These are phyloP conservation scores for Nibea albiflora DNA, from an alignment of 2,113 vertebrate genomes.

Conservation along the genomic window DNA sequence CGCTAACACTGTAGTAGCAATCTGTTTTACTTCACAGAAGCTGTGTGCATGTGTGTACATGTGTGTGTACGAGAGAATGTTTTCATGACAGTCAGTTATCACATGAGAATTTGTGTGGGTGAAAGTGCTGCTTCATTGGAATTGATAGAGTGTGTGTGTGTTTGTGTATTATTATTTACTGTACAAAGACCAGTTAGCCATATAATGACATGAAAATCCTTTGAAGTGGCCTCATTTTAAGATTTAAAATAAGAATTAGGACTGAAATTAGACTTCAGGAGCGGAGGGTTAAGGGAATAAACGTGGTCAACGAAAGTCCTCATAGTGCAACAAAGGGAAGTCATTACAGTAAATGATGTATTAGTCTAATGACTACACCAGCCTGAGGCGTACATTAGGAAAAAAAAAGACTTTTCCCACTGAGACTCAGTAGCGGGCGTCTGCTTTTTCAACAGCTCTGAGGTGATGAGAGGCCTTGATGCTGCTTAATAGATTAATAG, in stretches of 20 bases:
- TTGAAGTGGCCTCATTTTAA: neutral
- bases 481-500: slow-evolving; percentile 61
- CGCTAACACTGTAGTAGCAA: slow-evolving; percentile 29
- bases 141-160: neutral
- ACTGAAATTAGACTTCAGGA: neutral
- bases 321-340: slow-evolving; percentile 24
- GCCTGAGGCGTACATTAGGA: slow-evolving; percentile 4
- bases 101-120: neutral
- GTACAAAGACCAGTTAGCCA: neutral
- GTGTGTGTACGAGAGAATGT: neutral
- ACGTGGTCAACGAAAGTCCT: slow-evolving; percentile 25
- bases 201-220: neutral
- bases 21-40: slow-evolving; percentile 39
- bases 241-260: neutral
- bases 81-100: slow-evolving; percentile 16
- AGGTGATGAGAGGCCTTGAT: slow-evolving; percentile 48
- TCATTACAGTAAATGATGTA: slow-evolving; percentile 53
- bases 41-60: neutral
- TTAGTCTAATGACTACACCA: slow-evolving; percentile 34
- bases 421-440: slow-evolving; percentile 20
- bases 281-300: slow-evolving; percentile 11
- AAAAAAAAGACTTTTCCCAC: slow-evolving; percentile 28
- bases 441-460: slow-evolving; percentile 29
- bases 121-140: neutral
- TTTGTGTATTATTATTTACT: neutral